Evolutionary conservation across 2,888 invertebrate genomes (phyloP), one percentile per base, ranked within the genome.

Genomic region (Hydrotaea cyrtoneurina): DNA sequence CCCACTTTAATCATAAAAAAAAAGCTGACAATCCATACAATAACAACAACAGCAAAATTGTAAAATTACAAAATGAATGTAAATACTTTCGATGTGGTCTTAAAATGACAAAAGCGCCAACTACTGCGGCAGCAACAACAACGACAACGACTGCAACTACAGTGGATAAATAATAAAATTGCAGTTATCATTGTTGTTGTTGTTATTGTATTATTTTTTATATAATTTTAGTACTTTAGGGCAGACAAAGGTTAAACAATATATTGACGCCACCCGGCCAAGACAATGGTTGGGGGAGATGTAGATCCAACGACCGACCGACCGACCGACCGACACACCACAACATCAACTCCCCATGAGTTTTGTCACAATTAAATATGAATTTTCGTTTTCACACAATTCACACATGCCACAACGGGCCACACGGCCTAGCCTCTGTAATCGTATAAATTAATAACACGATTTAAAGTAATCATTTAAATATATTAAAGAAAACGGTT

Each of bases 221-320:
- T 73, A 57, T 26, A 19, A 71, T 77, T 77, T 81, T 50, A 72
- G 50, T 75, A 53, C 62, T 72, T 80, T 72, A 64, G 77, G 72
- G 66, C 64, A 81, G 81, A 77, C 77, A 73, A 73, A 77, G 72
- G 77, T 73, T 73, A 82, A 76, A 71, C 77, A 77, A 82, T 50
- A 57, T 78, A 69, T 69, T 78, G 73, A 73, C 81, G 73, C 81
- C 77, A 69, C 64, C 8, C 62, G 11, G 13, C n/a, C 0, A 50
- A n/a, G 50, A 50, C 5, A 2, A 50, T 50, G 50, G 43, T 7
- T 57, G 19, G 55, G 15, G 26, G 59, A 26, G 4, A 43, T 59
- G 2, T n/a, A n/a, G n/a, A n/a, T 31, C 31, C 31, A 7, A 31
- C 31, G 31, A 4, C 31, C 31, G 31, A 31, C 31, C 31, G 31